Percentiles rank a stretch among this genome's conserved stretches.
phyloP scores from a whole-genome alignment of 2,888 invertebrate genomes.

The Agrochola lota region DNA sequence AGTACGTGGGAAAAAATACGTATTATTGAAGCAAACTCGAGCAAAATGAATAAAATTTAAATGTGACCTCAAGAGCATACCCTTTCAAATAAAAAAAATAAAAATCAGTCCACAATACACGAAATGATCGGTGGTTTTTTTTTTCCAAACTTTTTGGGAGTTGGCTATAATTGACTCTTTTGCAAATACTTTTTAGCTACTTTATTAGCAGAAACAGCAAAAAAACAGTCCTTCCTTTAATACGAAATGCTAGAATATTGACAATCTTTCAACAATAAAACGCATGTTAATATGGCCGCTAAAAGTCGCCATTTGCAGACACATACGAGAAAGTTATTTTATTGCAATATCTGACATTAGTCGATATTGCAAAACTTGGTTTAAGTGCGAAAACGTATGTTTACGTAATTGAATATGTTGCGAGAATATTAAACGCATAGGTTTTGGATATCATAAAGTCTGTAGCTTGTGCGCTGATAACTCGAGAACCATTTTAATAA shows the following conservation, averaged over 20 bases:
- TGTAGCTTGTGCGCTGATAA: background rate
- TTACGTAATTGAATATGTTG: slow-evolving; percentile 29
- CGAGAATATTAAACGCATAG: slow-evolving; percentile 2
- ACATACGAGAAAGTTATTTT: slow-evolving; percentile 26
- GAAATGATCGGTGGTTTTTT: too few species aligned
- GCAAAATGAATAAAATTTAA: too few species aligned
- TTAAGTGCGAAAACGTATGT: slow-evolving; percentile 24
- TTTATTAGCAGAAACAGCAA: too few species aligned
- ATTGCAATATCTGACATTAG: slow-evolving; percentile 37
- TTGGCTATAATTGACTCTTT: background rate
- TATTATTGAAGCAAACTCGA: too few species aligned
- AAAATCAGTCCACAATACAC: too few species aligned
- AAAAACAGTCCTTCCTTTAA: background rate
- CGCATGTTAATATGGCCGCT: too few species aligned
- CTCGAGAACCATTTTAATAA: background rate
- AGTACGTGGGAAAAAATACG: too few species aligned
- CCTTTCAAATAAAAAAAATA: too few species aligned
- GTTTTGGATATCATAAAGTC: background rate
- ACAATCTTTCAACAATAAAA: slow-evolving; percentile 3
- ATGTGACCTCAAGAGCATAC: too few species aligned
- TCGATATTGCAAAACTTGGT: slow-evolving; percentile 37
- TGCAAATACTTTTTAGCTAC: background rate
- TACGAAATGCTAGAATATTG: background rate
- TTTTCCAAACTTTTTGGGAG: too few species aligned
- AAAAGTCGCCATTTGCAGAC: slow-evolving; percentile 13